Evolutionary conservation across 2,113 vertebrate species (phyloP), one percentile per base, ranked within the genome.

Genomic region (Apus apus): DNA sequence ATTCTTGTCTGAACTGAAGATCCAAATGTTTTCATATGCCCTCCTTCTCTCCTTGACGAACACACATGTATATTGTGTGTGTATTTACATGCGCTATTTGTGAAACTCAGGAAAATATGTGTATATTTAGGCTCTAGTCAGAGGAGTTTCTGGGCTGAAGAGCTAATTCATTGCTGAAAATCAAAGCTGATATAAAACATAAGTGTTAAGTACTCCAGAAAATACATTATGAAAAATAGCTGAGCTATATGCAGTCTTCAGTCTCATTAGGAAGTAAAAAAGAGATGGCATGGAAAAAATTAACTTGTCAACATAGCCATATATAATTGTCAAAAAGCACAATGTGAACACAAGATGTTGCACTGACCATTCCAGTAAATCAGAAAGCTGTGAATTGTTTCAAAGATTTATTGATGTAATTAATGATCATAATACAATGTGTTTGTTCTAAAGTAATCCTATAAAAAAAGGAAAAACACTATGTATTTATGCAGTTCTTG

Each of bases 391-490:
- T 72, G 79, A 95, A 93, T 85, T 80, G 45, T 93, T 94, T 85
- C 92, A 82, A 87, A 94, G 95, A 94, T 92, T 94, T 94, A 97
- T 85, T 95, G 83, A 87, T 90, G 94, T 96, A 97, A 97, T 93
- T 94, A 87, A 74, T 0, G 6, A 78, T 91, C 79, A 77, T 89
- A 95, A 90, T 56, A 84, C 75, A 96, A 51, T 38, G 51, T 94
- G 77, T 89, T 96, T 96, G 50, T 89, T 85, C 60, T 92, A 56
- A 65, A 87, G 50, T 74, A 90, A 85, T 79, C 56, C 57, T 88
- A 50, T 78, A 73, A 89, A 96, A 90, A 90, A 88, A 88, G 32
- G 74, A 48, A 89, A 89, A 93, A n/a, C 34, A 77, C 81, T 32
- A 88, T 76, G 32, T 67, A 66, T 92, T 84, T 70, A 62, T 92